Base-by-base conservation (phyloP, 1,140 invertebrate genomes). In the Cotesia typhae region DNA sequence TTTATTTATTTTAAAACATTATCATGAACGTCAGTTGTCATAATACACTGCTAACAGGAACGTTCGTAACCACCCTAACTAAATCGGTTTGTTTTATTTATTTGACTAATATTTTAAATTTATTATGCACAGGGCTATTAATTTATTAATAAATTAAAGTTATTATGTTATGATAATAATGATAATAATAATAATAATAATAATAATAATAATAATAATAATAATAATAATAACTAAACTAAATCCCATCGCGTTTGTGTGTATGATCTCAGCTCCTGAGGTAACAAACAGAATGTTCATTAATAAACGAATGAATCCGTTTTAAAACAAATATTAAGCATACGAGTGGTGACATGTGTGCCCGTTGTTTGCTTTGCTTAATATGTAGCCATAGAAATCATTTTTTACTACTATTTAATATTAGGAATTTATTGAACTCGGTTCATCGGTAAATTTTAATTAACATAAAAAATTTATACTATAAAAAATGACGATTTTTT, bases 211-310 rank as follows among this genome's bases (percentile, higher is more conserved):
- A 74, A 65, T 74, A 71, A 76, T 67, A 72, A 67, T 71, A 67
- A 70, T 68, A 67, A 71, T 66, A 64, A 61, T 70, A 79, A 79
- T 77, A 75, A 76, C 74, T 69, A 47, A 47, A 28, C 28, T 28
- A 47, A 47, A 47, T 47, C 41, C 59, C 36, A 67, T 41, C 77
- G 78, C 73, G 75, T 80, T 81, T 82, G 80, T 79, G 80, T 84
- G 78, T 81, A 79, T 83, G 83, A 87, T 85, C 83, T 85, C 85
- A 85, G 79, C 85, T 87, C 85, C 84, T 86, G 85, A 87, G 85
- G 84, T 85, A 83, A 80, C 78, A 79, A 78, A 69, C 64, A 76
- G 76, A 78, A 77, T 38, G 65, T 53, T 77, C 35, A 77, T 77
- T 78, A 76, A 80, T 77, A 72, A 66, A 61, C 69, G 47, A 64